Evolutionary conservation across 2,113 vertebrate species (phyloP).

Genomic region (Riparia riparia): DNA sequence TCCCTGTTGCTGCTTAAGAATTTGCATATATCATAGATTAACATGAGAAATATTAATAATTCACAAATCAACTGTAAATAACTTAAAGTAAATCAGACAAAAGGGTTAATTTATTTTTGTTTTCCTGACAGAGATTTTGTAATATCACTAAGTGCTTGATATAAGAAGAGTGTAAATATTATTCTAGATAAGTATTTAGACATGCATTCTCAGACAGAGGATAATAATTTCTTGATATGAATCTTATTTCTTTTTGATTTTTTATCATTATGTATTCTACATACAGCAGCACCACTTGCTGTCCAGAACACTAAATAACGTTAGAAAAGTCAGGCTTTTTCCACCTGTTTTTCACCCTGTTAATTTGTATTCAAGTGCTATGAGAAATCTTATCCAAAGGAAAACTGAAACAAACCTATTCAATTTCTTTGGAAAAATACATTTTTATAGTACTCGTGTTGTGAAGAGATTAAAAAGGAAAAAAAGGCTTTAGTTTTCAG

Average conservation of each 20-base stretch:
- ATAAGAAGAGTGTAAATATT: background rate
- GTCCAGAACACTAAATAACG: background rate
- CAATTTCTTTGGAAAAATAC: background rate
- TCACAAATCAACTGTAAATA: background rate
- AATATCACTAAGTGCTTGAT: background rate
- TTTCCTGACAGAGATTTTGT: background rate
- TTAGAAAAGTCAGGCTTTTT: background rate
- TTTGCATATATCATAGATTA: background rate
- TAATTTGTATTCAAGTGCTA: background rate
- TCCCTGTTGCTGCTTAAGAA: background rate
- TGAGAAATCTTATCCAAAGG: background rate
- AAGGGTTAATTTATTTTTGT: background rate
- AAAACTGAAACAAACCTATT: background rate
- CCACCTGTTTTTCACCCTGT: background rate
- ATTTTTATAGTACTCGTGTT: background rate
- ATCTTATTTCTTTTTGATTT: background rate
- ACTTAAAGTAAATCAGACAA: background rate
- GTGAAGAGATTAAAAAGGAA: background rate
- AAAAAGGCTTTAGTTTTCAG: background rate
- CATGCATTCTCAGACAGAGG: background rate
- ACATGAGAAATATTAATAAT: background rate
- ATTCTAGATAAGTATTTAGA: background rate
- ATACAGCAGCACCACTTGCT: slow-evolving; percentile 30
- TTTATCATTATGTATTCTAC: background rate
- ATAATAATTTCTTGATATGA: background rate